phyloP scores from a whole-genome alignment of 1,140 invertebrate species.

The Tribolium madens region DNA sequence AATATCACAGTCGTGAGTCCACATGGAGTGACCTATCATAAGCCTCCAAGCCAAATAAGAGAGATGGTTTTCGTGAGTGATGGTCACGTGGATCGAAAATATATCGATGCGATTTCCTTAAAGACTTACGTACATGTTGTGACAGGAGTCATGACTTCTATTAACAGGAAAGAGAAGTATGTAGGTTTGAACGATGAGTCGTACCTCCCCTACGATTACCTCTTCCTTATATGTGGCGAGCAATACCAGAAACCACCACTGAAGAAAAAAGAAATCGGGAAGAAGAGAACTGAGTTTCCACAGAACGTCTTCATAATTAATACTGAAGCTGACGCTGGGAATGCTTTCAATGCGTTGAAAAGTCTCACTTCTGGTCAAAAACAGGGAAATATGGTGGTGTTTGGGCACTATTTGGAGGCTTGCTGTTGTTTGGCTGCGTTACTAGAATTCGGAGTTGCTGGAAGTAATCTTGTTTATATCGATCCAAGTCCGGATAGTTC shows the following conservation, averaged over 20 bases:
- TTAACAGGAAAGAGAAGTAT: slow-evolving; percentile 69
- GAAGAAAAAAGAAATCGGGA: slow-evolving; percentile 62
- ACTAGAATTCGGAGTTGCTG: slow-evolving; percentile 68
- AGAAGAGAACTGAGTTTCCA: slow-evolving; percentile 64
- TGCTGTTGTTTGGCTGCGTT: slow-evolving; percentile 72
- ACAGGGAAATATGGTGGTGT: slow-evolving; percentile 68
- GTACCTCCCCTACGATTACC: slow-evolving; percentile 71
- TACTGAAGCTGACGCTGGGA: slow-evolving; percentile 68
- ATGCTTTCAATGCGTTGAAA: slow-evolving; percentile 62
- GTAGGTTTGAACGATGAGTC: slow-evolving; percentile 69
- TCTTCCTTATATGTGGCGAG: slow-evolving; percentile 72
- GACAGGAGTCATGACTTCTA: slow-evolving; percentile 51
- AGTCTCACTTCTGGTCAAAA: slow-evolving; percentile 60
- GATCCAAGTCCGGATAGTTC: slow-evolving; percentile 67
- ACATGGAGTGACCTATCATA: slow-evolving; percentile 70
- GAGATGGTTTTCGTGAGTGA: slow-evolving; percentile 67
- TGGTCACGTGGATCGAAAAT: slow-evolving; percentile 68
- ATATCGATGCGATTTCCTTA: slow-evolving; percentile 67
- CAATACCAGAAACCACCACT: slow-evolving; percentile 71
- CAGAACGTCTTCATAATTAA: slow-evolving; percentile 73
- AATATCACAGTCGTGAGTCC: slow-evolving; percentile 76
- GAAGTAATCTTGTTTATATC: slow-evolving; percentile 69
- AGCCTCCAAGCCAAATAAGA: slow-evolving; percentile 61
- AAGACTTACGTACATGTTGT: slow-evolving; percentile 69
- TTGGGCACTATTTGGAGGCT: slow-evolving; percentile 72